These are phyloP conservation scores for Rhodeus uyekii DNA, from an alignment of 2,797 vertebrate genomes.

Conservation along the genomic window DNA sequence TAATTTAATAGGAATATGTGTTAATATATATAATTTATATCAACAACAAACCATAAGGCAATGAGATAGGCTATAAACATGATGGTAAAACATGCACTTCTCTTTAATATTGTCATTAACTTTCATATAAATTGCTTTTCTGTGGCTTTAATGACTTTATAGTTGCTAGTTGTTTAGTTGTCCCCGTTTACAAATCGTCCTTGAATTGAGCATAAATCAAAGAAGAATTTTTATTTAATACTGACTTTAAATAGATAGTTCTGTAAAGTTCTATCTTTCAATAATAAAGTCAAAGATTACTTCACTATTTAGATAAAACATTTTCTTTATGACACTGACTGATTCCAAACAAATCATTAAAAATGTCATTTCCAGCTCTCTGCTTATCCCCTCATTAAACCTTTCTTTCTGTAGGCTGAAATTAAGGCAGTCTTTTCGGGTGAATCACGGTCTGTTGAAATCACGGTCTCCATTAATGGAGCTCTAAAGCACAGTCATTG, in stretches of 20 bases:
- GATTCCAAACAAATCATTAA: constrained; percentile 40
- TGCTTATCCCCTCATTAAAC: constrained; percentile 40
- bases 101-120: not conserved
- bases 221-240: not conserved
- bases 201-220: not conserved
- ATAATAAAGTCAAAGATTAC: not conserved
- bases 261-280: not conserved
- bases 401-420: constrained; percentile 29
- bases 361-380: constrained; percentile 31
- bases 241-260: not conserved
- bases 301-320: not conserved
- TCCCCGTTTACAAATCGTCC: not conserved
- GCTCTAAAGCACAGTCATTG: not conserved
- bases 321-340: not conserved
- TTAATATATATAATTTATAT: constrained; percentile 8
- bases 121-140: not conserved
- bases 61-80: not conserved
- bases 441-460: constrained; percentile 12
- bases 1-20: not conserved
- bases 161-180: not conserved
- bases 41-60: not conserved
- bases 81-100: not conserved
- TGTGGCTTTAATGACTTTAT: not conserved
- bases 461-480: constrained; percentile 23
- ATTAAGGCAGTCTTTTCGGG: constrained; percentile 13